Percentiles rank a stretch among this genome's conserved stretches.
These are phyloP conservation scores for Salvelinus alpinus DNA, from an alignment of 2,113 vertebrate genomes.

Conservation along the genomic window DNA sequence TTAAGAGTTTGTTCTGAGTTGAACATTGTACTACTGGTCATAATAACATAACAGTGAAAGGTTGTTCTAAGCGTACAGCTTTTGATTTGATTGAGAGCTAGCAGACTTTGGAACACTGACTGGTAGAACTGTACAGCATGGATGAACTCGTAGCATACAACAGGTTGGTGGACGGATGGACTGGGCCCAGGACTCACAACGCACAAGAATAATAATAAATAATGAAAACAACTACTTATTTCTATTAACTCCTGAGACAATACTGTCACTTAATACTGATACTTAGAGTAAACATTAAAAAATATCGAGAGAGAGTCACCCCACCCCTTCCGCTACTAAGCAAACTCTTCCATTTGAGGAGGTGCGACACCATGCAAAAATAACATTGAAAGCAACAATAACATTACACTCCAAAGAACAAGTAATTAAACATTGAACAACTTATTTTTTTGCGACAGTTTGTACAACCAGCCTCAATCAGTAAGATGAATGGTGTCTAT, in stretches of 20 bases:
- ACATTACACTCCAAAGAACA: constrained; percentile 53
- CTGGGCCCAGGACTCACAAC: constrained; percentile 37
- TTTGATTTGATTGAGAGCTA: constrained; percentile 72
- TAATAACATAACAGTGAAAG: constrained; percentile 39
- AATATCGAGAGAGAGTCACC: constrained; percentile 36
- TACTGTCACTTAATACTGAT: constrained; percentile 69
- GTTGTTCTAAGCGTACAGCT: constrained; percentile 66
- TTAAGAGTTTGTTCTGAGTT: constrained; percentile 39
- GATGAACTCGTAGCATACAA: constrained; percentile 28
- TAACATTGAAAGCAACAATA: constrained; percentile 60
- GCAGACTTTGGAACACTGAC: constrained; percentile 67
- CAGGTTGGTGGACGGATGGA: constrained; percentile 7
- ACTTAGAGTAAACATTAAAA: constrained; percentile 57
- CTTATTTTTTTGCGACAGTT: constrained; percentile 41
- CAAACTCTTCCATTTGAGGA: constrained; percentile 24
- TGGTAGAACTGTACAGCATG: constrained; percentile 53
- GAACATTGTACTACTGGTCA: constrained; percentile 43
- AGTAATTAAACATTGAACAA: constrained; percentile 57
- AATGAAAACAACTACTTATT: constrained; percentile 47
- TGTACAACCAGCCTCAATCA: constrained; percentile 28
- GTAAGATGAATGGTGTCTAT: constrained; percentile 6
- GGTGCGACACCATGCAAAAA: constrained; percentile 64
- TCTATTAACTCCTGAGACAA: constrained; percentile 70
- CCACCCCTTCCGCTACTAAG: constrained; percentile 39
- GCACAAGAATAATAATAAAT: constrained; percentile 65